These are phyloP conservation scores for Glomeris maerens DNA, from an alignment of 1,140 invertebrate species.

Conservation along the genomic window DNA sequence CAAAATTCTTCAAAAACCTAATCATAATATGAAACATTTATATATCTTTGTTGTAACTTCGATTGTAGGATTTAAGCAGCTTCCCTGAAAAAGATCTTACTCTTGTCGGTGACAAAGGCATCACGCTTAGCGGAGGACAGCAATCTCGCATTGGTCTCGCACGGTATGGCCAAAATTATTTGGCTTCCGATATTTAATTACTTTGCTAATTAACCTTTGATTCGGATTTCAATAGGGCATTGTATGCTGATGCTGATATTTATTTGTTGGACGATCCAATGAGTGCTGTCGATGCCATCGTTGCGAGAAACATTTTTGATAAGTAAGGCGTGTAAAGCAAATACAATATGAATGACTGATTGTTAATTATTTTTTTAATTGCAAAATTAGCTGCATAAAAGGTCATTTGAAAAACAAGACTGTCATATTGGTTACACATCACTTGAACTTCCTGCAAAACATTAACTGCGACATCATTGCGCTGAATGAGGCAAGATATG, in stretches of 20 bases:
- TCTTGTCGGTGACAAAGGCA: conserved; percentile 36
- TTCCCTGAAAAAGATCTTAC: conserved; percentile 35
- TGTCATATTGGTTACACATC: conserved; percentile 30
- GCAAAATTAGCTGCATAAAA: conserved; percentile 12
- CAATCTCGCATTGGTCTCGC: conserved; percentile 34
- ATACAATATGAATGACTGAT: too few species aligned
- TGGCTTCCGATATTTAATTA: too few species aligned
- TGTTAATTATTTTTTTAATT: neutral
- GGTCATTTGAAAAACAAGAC: conserved; percentile 19
- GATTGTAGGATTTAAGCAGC: neutral
- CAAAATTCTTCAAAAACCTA: neutral
- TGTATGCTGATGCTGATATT: conserved; percentile 35
- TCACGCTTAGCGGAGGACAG: conserved; percentile 37
- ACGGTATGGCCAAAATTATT: too few species aligned
- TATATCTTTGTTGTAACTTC: neutral
- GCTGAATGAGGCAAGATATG: too few species aligned
- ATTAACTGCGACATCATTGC: too few species aligned
- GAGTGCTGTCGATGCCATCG: conserved; percentile 38
- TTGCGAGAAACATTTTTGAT: conserved; percentile 30
- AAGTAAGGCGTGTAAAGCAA: conserved; percentile 24
- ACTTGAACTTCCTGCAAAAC: conserved; percentile 29
- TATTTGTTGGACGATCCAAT: conserved; percentile 39
- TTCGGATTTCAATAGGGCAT: conserved; percentile 27
- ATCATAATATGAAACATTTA: neutral
- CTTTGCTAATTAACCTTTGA: too few species aligned